Base-by-base conservation (phyloP, 2,888 invertebrate species). In the Pecten maximus region DNA sequence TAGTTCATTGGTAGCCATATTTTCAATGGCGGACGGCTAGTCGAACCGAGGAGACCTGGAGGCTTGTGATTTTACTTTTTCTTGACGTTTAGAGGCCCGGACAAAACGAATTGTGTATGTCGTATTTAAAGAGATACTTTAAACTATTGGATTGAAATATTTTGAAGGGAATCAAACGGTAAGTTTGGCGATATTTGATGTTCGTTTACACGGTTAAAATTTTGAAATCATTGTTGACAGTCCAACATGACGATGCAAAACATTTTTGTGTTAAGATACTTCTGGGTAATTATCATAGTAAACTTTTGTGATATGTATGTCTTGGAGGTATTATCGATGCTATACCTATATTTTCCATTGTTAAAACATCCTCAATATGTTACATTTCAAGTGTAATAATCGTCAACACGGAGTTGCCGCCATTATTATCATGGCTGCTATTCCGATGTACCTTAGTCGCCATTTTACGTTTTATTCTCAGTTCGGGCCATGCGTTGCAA, bases 1-100 rank as follows among this genome's bases (percentile, higher is more conserved):
- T 94, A 93, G 91, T 92, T 90, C 91, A 92, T 92, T 93, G 93
- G 94, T 93, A 93, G 95, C 95, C 95, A 95, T 95, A 94, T 95
- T 95, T 93, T 93, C 91, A 92, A 94, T 94, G 94, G 94, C 90
- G 92, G 92, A 92, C 87, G 88, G 88, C 86, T 90, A 89, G 40
- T 35, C 74, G 88, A 35, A 88, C 60, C 88, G 87, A 35, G 50
- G 87, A 87, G 88, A 88, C 50, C 54, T 89, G 87, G 87, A 60
- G 89, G 87, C 54, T 89, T 87, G 90, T 40, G 88, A 89, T 60
- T 88, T 87, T 89, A 54, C 89, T 89, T 87, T 91, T 91, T 90
- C 23, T 87, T 40, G 86, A 87, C 50, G 89, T 89, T 89, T 50
- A 87, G 39, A 50, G 87, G n/a, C 74, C 3, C 8, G 91, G 92